These are phyloP conservation scores for Rhodophaea formosa DNA, from an alignment of 2,888 invertebrate species.

Conservation along the genomic window DNA sequence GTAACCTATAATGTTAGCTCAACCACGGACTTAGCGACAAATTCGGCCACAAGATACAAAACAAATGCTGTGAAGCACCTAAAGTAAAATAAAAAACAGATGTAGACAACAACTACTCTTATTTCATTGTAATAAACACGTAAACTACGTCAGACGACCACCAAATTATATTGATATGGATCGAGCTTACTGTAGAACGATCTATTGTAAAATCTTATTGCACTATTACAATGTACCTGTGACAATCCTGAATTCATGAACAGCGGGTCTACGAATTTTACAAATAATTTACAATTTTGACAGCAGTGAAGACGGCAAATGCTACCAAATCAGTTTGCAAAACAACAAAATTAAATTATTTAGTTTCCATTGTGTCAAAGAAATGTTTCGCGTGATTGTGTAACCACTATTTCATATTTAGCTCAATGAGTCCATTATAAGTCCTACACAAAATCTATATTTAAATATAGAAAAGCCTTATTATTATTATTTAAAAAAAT, in stretches of 20 bases:
- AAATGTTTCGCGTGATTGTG: background rate
- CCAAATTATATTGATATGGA: slow-evolving; percentile 27
- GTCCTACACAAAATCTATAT: background rate
- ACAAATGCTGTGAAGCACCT: slow-evolving; percentile 64
- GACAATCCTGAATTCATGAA: slow-evolving; percentile 8
- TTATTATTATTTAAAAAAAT: background rate
- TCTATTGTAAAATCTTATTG: slow-evolving; percentile 29
- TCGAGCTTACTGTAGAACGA: slow-evolving; percentile 21
- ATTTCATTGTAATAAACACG: slow-evolving; percentile 35
- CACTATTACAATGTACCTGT: slow-evolving; percentile 24
- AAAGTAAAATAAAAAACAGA: slow-evolving; percentile 48
- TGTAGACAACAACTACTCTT: slow-evolving; percentile 35
- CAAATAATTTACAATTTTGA: slow-evolving; percentile 17
- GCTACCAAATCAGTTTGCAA: background rate
- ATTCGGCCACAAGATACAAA: slow-evolving; percentile 65
- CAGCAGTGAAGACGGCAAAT: slow-evolving; percentile 14
- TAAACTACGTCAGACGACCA: slow-evolving; percentile 22
- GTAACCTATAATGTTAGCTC: slow-evolving; percentile 49
- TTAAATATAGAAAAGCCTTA: background rate
- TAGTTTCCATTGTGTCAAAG: background rate
- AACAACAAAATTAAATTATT: background rate
- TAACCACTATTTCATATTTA: background rate
- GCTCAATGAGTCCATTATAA: background rate
- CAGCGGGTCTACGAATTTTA: slow-evolving; percentile 9
- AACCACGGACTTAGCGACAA: slow-evolving; percentile 65